phyloP scores from a whole-genome alignment of 2,888 invertebrate genomes.

The Latheticus oryzae region DNA sequence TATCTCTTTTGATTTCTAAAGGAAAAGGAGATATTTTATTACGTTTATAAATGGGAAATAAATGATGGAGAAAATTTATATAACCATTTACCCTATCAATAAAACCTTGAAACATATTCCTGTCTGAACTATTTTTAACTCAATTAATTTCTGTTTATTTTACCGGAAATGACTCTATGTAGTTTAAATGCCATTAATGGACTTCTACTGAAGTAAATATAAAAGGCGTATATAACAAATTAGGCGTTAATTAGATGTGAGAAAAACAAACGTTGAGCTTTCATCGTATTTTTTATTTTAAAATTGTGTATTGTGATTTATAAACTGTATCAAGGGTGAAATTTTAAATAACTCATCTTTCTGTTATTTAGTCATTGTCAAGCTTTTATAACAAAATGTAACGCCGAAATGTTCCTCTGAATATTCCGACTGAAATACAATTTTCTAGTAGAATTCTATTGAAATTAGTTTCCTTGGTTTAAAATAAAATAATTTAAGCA shows the following conservation, averaged over 20 bases:
- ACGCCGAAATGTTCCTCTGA: slow-evolving; percentile 21
- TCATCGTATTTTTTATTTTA: neutral
- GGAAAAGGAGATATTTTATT: no score
- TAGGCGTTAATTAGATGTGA: no score
- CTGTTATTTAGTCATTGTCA: no score
- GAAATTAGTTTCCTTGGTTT: slow-evolving; percentile 16
- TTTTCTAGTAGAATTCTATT: slow-evolving; percentile 16
- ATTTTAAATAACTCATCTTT: slow-evolving; percentile 20
- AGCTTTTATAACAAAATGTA: no score
- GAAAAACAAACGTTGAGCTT: no score
- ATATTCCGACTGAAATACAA: slow-evolving; percentile 16
- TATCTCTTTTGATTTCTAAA: no score
- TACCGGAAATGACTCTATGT: slow-evolving; percentile 19
- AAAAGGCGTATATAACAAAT: no score
- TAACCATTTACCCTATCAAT: slow-evolving; percentile 16
- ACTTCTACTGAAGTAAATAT: neutral
- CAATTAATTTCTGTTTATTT: slow-evolving; percentile 20
- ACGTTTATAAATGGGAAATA: slow-evolving; percentile 8
- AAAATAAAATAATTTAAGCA: slow-evolving; percentile 15
- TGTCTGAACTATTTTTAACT: slow-evolving; percentile 16
- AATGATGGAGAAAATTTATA: slow-evolving; percentile 3
- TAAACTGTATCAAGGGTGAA: neutral
- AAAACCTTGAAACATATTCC: slow-evolving; percentile 15
- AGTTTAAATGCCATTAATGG: slow-evolving; percentile 12
- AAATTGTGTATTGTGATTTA: slow-evolving; percentile 6